These are phyloP conservation scores for Hipposideros larvatus DNA, from an alignment of 2,797 vertebrate species.

Conservation along the genomic window DNA sequence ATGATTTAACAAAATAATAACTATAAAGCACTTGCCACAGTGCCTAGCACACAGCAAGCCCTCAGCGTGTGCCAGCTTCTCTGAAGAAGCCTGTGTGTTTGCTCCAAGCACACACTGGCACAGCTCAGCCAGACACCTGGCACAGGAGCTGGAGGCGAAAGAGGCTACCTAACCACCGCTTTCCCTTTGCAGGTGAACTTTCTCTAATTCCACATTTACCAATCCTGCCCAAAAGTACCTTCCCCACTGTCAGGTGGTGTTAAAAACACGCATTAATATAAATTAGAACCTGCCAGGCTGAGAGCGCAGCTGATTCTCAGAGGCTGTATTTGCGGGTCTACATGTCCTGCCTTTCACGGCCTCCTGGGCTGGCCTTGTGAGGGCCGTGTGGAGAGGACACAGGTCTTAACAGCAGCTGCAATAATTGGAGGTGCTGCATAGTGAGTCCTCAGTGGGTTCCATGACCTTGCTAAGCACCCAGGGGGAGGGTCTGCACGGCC, in stretches of 20 bases:
- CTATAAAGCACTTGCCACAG: not conserved
- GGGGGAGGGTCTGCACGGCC: fast-evolving
- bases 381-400: fast-evolving
- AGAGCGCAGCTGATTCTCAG: not conserved
- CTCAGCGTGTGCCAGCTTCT: fast-evolving
- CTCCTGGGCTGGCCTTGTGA: not conserved
- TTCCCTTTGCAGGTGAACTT: not conserved
- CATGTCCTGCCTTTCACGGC: fast-evolving
- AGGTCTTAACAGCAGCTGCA: not conserved
- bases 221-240: not conserved
- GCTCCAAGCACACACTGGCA: fast-evolving
- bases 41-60: not conserved
- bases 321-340: not conserved
- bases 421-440: not conserved
- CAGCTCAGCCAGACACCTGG: fast-evolving
- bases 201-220: not conserved
- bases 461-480: fast-evolving
- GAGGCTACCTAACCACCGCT: fast-evolving
- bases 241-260: not conserved
- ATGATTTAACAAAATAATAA: not conserved
- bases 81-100: not conserved
- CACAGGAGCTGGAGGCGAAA: not conserved
- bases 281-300: not conserved
- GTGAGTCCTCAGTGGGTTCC: no score
- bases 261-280: not conserved